These are phyloP conservation scores for Bucorvus abyssinicus DNA, from an alignment of 2,797 vertebrate genomes.

Conservation along the genomic window DNA sequence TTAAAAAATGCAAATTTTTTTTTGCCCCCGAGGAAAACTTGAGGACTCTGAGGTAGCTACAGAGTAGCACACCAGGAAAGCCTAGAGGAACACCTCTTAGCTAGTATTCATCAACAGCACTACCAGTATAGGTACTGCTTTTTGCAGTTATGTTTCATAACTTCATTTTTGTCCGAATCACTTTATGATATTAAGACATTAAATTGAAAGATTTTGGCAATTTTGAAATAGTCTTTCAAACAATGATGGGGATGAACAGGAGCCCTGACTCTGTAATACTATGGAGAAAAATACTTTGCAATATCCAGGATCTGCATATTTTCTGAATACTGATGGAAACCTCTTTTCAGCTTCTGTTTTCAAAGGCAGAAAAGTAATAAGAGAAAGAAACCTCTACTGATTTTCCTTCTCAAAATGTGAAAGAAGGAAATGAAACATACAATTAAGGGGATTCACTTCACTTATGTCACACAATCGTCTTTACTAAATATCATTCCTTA, in stretches of 20 bases:
- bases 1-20: neutral
- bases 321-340: neutral
- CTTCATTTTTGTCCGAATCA: neutral
- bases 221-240: neutral
- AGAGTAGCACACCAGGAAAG: neutral
- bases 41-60: neutral
- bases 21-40: neutral
- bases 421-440: neutral
- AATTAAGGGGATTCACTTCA: neutral
- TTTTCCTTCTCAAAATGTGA: neutral
- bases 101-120: neutral
- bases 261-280: neutral
- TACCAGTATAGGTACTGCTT: neutral
- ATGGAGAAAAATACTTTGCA: neutral
- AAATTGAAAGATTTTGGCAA: neutral
- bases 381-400: neutral
- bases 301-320: neutral
- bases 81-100: neutral
- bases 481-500: constrained; percentile 8
- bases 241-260: neutral
- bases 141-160: neutral
- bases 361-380: neutral
- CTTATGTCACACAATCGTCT: neutral
- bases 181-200: neutral
- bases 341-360: neutral